Evolutionary conservation across 2,797 vertebrate genomes (phyloP), one percentile per base, ranked within the genome.

Genomic region (Sylvilagus floridanus): DNA sequence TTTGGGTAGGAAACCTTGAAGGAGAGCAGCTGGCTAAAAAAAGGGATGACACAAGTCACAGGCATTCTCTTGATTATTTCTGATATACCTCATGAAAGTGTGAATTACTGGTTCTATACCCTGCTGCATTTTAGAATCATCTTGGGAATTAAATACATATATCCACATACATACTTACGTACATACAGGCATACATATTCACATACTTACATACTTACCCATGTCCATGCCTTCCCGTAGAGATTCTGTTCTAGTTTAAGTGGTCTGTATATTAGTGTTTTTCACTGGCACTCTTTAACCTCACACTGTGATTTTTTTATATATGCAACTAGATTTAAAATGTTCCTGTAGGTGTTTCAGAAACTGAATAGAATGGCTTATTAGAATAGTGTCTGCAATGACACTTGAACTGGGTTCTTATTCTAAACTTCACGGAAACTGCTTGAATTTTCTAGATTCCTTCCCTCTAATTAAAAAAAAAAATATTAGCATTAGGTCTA

Each of bases 401-500:
- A 82, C 17, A 90, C 19, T 63, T 28, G 47, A 66, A 82, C 4
- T 24, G 50, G 26, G 0, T 88, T 87, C 50, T 75, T n/a, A 57
- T 19, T 91, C 17, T 50, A 16, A 93, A 94, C 19, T 71, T 63
- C 66, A 11, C 84, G 60, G 69, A 93, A 91, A 69, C 2, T 30
- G 26, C 30, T 91, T 81, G 22, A 32, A 1, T 62, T 93, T 92
- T 91, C 50, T 66, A 88, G 19, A 82, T 78, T 42, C 87, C n/a
- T 12, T 92, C 12, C 13, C 50, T 47, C 47, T 83, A 35, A 7
- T 73, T 92, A 71, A 73, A 84, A 93, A 90, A 89, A 37, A 68
- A 75, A 60, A 93, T 30, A 22, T 24, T 84, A 75, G 16, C 35
- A 62, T 72, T 22, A 72, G 69, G 17, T 71, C 32, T 63, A 75